Conservation (phyloP, 2,888 invertebrate species). For the Oscheius sp. region DNA sequence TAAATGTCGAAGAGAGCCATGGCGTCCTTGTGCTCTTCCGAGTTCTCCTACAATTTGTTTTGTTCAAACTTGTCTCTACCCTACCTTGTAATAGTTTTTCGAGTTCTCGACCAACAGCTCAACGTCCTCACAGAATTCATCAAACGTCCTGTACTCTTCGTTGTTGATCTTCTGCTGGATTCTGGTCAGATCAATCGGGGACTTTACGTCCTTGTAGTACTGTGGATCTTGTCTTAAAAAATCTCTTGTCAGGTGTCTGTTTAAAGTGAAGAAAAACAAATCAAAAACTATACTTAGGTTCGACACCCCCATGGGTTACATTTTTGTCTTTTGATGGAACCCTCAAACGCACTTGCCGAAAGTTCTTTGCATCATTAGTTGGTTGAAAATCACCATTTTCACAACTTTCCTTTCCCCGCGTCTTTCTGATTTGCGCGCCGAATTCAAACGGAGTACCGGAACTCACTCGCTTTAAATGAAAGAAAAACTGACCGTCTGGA, state of each 20-base stretch:
- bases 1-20: constrained; percentile 85
- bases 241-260: background rate
- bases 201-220: constrained; percentile 83
- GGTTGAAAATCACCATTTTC: no score
- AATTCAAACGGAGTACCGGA: no score
- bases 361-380: no score
- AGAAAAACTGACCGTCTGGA: constrained; percentile 85
- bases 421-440: no score
- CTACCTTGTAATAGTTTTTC: constrained; percentile 89
- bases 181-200: constrained; percentile 92
- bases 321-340: no score
- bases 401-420: no score
- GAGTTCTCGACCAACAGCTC: constrained; percentile 92
- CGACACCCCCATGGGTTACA: no score
- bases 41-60: constrained; percentile 79
- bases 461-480: background rate
- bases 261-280: no score
- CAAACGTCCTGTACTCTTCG: constrained; percentile 93
- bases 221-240: constrained; percentile 75
- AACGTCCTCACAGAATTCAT: constrained; percentile 89
- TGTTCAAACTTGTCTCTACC: constrained; percentile 2
- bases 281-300: no score
- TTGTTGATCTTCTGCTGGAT: constrained; percentile 97
- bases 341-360: no score
- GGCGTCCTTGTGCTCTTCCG: constrained; percentile 90